Evolutionary conservation across 2,797 vertebrate species (phyloP).

Genomic region (Sciurus vulgaris): DNA sequence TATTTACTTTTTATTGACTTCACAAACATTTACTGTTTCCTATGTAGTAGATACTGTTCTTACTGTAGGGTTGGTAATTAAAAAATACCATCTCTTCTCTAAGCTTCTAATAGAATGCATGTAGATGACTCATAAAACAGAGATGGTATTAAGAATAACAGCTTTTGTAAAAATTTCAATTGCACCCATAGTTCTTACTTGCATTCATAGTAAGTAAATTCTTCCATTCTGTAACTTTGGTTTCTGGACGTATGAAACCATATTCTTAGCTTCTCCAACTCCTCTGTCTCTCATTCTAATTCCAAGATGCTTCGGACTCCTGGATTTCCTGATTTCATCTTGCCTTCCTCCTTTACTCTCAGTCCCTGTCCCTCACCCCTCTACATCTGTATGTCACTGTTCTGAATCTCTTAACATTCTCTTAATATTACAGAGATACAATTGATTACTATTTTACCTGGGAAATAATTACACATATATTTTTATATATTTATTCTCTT

Average conservation of each 20-base stretch:
- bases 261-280: background rate
- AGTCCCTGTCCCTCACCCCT: too few species aligned
- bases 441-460: background rate
- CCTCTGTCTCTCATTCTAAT: background rate
- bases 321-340: background rate
- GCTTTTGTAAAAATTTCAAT: background rate
- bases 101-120: background rate
- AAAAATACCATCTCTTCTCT: background rate
- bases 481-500: background rate
- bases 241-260: background rate
- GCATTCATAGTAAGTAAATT: background rate
- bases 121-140: background rate
- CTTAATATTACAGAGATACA: background rate
- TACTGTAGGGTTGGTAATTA: background rate
- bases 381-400: background rate
- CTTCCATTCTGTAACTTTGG: background rate
- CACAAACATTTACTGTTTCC: background rate
- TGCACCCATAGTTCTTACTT: background rate
- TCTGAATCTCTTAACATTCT: background rate
- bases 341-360: background rate
- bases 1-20: background rate
- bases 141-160: background rate
- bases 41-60: background rate
- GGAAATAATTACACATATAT: background rate
- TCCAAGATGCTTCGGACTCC: background rate